Evolutionary conservation across 2,888 invertebrate genomes (phyloP), one percentile per base, ranked within the genome.

Genomic region (Eristalis pertinax): DNA sequence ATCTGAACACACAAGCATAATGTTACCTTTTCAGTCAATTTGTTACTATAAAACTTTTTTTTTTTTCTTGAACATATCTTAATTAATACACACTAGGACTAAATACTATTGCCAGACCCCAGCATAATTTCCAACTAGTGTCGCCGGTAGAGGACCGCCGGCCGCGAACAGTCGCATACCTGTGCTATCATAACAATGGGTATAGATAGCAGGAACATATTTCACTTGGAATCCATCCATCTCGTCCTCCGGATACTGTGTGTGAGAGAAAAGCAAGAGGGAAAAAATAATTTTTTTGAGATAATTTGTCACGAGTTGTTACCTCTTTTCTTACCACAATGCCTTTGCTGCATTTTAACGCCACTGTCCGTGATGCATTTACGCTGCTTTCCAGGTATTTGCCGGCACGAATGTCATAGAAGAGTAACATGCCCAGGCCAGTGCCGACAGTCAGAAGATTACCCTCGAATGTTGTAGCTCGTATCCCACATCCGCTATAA

Each of bases 131-230:
- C 99, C 99, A 88, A 97, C 96, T 43, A 98, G 94, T 74, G 97
- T 97, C 2, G 98, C 97, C 32, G 98, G 98, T 75, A 99, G 94
- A 0, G 99, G 99, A 0, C 99, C 99, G 10, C 99, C 99, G 11
- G 98, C 99, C 0, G 98, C 96, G 94, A 99, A 99, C 56, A 99
- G 94, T 78, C 98, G 94, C 15, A 98, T 98, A 15, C 98, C 98
- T 89, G 97, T 97, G 89, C 96, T 95, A 93, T 99, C 98, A 93
- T 98, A 99, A 93, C 98, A 98, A 92, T 99, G 99, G 2, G 99
- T 98, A 93, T 99, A 99, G 91, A 99, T 98, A 22, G 99, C 99
- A 38, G 98, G 96, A 84, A 97, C 96, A 93, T 98, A 98, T 93
- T 97, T 97, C 78, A 96, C 95, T 93, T 97, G 97, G 91, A 96